A percentile compares a stretch with the other conserved stretches of the same genome.
Evolutionary conservation across 2,888 invertebrate species (phyloP).

Genomic region (Callosobruchus maculatus): DNA sequence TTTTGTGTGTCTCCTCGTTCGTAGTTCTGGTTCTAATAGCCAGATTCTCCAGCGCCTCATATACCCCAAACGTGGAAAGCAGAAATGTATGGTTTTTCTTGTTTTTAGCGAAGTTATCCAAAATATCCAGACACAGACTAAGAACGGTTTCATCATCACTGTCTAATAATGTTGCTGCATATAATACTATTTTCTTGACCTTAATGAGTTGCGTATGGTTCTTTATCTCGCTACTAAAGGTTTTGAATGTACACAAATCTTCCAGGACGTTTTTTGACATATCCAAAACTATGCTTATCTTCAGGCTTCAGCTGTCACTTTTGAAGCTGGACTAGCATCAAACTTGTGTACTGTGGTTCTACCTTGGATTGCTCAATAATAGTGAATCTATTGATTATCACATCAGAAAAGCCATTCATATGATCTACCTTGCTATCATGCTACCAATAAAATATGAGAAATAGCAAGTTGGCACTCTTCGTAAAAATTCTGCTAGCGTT

Average conservation of each 20-base stretch:
- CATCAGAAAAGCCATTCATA: no score
- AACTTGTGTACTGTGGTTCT: no score
- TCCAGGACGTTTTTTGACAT: background rate
- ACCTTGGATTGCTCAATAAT: no score
- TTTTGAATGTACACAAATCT: background rate
- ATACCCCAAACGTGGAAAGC: slow-evolving; percentile 32
- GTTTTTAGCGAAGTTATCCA: slow-evolving; percentile 31
- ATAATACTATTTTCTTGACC: slow-evolving; percentile 33
- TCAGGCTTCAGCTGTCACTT: no score
- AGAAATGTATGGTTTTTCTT: slow-evolving; percentile 24
- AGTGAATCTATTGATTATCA: no score
- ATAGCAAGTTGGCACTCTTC: no score
- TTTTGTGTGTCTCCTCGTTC: slow-evolving; percentile 20
- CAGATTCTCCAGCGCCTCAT: slow-evolving; percentile 35
- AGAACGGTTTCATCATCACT: slow-evolving; percentile 23
- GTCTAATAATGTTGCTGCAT: slow-evolving; percentile 31
- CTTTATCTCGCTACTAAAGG: background rate
- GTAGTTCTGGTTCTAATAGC: slow-evolving; percentile 27
- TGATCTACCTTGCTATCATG: no score
- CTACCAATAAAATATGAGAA: no score
- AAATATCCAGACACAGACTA: slow-evolving; percentile 30
- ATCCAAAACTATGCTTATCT: background rate
- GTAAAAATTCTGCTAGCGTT: no score
- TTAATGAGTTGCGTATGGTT: background rate
- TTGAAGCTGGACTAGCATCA: no score